Percentiles rank a stretch among this genome's conserved stretches.
phyloP scores from a whole-genome alignment of 2,888 invertebrate species.

The Pristionchus arcanus region DNA sequence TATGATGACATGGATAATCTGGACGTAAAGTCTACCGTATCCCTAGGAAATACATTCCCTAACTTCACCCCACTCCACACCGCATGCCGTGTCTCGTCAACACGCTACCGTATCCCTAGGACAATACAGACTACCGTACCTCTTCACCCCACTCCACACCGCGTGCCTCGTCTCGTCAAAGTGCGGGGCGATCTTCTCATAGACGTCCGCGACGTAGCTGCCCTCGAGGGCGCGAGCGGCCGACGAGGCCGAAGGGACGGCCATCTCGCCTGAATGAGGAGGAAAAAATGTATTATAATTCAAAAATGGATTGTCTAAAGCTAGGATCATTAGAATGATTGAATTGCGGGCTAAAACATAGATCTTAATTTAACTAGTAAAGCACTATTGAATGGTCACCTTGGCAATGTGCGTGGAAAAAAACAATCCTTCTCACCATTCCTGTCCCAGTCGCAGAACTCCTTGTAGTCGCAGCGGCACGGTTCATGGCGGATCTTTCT shows the following conservation, averaged over 20 bases:
- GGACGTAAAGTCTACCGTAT: too few species aligned
- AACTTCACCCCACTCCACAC: conserved; percentile 94
- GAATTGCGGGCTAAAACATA: too few species aligned
- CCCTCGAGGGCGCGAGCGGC: conserved; percentile 65
- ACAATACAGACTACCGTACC: too few species aligned
- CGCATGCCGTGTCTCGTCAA: conserved; percentile 93
- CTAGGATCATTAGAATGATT: too few species aligned
- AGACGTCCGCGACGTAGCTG: conserved; percentile 83
- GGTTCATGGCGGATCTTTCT: conserved; percentile 79
- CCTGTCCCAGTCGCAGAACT: conserved; percentile 77
- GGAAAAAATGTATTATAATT: too few species aligned
- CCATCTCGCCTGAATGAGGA: conserved; percentile 67
- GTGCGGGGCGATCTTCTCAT: conserved; percentile 94
- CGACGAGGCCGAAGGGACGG: conserved; percentile 64
- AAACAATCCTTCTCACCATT: conserved; percentile 62
- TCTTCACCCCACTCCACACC: conserved; percentile 92
- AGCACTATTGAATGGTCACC: too few species aligned
- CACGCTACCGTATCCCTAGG: too few species aligned
- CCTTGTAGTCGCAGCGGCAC: conserved; percentile 75
- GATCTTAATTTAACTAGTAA: too few species aligned
- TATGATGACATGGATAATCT: too few species aligned
- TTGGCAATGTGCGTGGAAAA: too few species aligned
- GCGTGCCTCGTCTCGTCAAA: conserved; percentile 95
- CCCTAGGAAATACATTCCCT: conserved; percentile 80
- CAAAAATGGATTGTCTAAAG: too few species aligned